These are phyloP conservation scores for Puntigrus tetrazona DNA, from an alignment of 2,113 vertebrate species.

Conservation along the genomic window DNA sequence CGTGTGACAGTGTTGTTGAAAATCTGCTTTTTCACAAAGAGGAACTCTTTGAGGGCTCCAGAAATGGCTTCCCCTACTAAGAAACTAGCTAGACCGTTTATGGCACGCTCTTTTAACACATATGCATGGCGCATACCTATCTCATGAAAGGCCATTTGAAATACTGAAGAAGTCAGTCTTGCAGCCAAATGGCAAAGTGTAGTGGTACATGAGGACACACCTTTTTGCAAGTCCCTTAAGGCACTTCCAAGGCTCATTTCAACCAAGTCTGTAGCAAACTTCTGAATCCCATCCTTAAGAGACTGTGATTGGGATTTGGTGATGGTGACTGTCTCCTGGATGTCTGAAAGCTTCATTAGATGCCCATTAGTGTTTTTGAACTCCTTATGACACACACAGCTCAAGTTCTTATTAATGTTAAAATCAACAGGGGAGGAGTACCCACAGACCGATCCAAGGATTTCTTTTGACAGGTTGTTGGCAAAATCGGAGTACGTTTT, in stretches of 20 bases:
- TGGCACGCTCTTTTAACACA: constrained; percentile 86
- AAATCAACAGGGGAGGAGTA: constrained; percentile 75
- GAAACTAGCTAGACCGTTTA: constrained; percentile 87
- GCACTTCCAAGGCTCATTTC: constrained; percentile 93
- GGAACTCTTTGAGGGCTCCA: constrained; percentile 87
- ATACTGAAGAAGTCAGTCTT: constrained; percentile 89
- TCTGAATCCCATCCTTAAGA: constrained; percentile 90
- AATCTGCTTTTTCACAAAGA: constrained; percentile 90
- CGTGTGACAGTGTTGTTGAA: constrained; percentile 86
- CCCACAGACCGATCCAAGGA: constrained; percentile 85
- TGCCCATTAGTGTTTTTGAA: constrained; percentile 74
- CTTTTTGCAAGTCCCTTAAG: constrained; percentile 92
- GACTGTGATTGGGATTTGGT: constrained; percentile 80
- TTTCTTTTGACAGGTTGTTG: constrained; percentile 85
- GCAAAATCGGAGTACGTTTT: constrained; percentile 87
- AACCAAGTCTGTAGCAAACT: constrained; percentile 90
- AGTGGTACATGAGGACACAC: constrained; percentile 90
- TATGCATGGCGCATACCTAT: constrained; percentile 87
- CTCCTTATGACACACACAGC: constrained; percentile 79
- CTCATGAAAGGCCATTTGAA: constrained; percentile 97
- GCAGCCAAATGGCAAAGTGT: constrained; percentile 91
- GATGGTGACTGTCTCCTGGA: constrained; percentile 75
- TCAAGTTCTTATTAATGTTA: constrained; percentile 78
- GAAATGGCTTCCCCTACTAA: constrained; percentile 91
- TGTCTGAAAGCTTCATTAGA: constrained; percentile 79